These are phyloP conservation scores for Upupa epops DNA, from an alignment of 2,113 vertebrate genomes.

Conservation along the genomic window DNA sequence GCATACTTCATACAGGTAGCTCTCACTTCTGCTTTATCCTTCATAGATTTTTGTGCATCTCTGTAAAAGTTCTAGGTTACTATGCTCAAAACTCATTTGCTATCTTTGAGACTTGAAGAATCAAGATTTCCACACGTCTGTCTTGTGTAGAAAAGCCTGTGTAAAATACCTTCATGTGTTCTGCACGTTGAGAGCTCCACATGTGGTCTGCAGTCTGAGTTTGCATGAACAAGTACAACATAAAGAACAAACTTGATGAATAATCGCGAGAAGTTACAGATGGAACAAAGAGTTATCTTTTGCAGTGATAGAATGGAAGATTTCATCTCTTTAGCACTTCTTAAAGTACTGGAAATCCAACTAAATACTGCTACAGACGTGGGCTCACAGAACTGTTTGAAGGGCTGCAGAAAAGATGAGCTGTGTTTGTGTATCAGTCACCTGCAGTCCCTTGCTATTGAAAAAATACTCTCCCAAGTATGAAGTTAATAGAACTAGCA, in stretches of 20 bases:
- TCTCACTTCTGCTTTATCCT: neutral
- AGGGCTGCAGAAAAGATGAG: neutral
- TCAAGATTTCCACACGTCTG: neutral
- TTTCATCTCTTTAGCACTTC: neutral
- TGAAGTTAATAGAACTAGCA: neutral
- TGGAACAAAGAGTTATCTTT: neutral
- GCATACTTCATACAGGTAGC: neutral
- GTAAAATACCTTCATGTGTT: neutral
- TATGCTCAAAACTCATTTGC: rapidly evolving
- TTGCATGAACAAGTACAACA: neutral
- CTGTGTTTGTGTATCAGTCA: neutral
- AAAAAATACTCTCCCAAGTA: neutral
- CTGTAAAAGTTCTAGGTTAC: neutral
- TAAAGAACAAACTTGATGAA: neutral
- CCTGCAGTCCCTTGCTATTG: neutral
- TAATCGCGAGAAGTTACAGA: neutral
- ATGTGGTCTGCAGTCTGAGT: neutral
- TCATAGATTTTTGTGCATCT: neutral
- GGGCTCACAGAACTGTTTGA: neutral
- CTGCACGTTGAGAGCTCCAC: neutral
- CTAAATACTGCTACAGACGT: neutral
- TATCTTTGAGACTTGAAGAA: neutral
- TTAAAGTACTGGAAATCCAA: neutral
- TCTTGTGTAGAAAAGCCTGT: neutral
- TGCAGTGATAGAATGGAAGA: neutral